Base-by-base conservation (phyloP, 2,888 invertebrate species). In the Gryllus longicercus region DNA sequence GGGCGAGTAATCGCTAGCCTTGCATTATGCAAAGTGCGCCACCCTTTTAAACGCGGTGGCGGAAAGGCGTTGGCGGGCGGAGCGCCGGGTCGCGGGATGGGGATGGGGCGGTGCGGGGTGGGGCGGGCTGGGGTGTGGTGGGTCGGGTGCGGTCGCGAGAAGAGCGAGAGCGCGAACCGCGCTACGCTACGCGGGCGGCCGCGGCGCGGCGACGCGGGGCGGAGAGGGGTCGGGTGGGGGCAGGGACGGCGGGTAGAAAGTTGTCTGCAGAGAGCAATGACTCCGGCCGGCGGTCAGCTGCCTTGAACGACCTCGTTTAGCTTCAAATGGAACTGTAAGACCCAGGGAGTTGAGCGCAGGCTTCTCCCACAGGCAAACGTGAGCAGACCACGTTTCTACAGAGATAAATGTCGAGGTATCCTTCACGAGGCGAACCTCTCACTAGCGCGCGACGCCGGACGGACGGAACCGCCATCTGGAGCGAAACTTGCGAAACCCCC, bases 241-340 rank as follows among this genome's bases (percentile, higher is more conserved):
- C 63, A 14, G n/a, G 16, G 63, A n/a, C 63, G 63, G 63, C 63
- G 14, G 63, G 16, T 63, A 63, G 63, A 63, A 63, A 63, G 63
- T 63, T 63, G 63, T 63, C 63, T 63, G 63, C 63, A 63, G 63
- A 63, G 63, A 63, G 63, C 63, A 63, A 63, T 63, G 63, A 63
- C 63, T 63, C 63, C 63, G 63, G 14, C n/a, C 16, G 63, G 63
- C 63, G 63, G 63, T 63, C 63, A 63, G 63, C 63, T 63, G 63
- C 63, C 63, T 63, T 63, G 63, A 63, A 63, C 63, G 16, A 63
- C 63, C 63, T 63, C 63, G 63, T 63, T 63, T 63, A 63, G 63
- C 63, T 63, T 63, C 63, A 63, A 63, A 63, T 63, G 63, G 63
- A 63, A 18, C 63, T 63, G 63, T 63, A 63, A 63, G 63, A 63